Base-by-base conservation (phyloP, 2,113 vertebrate genomes). In the Hystrix brachyura region DNA sequence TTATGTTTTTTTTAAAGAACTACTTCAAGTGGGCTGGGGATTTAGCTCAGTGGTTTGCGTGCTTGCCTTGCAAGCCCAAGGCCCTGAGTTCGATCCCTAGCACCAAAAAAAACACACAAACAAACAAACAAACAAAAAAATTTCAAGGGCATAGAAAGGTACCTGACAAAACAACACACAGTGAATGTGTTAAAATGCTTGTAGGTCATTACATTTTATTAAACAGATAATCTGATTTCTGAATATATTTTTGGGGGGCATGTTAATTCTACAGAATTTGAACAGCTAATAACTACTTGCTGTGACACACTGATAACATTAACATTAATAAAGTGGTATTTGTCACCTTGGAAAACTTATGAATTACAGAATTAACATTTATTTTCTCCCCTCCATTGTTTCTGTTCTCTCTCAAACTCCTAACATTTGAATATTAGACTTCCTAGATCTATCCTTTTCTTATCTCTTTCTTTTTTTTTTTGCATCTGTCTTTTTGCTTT, bases 281-380 rank as follows among this genome's bases (percentile, higher is more conserved):
- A 94, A 90, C 69, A 80, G 29, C 65, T 92, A 60, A 69, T 79
- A 92, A 53, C 38, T 55, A 57, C 25, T 64, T 60, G 21, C 12
- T 82, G 10, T 87, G 29, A 92, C 21, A 76, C 60, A 46, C 27
- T 74, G 25, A 76, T 91, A 32, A 87, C 32, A 92, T 55, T 90
- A 55, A 76, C 27, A 72, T 86, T 95, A 92, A 94, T 94, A 90
- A 95, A 94, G 12, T 32, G 87, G 12, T 95, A 46, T 83, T 87
- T 95, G 57, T 91, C 46, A 87, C 19, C 62, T 87, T 94, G 83
- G 55, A 81, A 95, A 67, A 82, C 60, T 46, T 92, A 25, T 64
- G 48, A 80, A 57, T 74, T 81, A 87, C n/a, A 38, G 25, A 80
- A 69, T 94, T 92, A 55, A 38, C 43, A 21, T 94, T 95, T 83